A percentile compares a stretch with the other conserved stretches of the same genome.
Conservation (phyloP, 2,797 vertebrate genomes). For the Sylvia borin region DNA sequence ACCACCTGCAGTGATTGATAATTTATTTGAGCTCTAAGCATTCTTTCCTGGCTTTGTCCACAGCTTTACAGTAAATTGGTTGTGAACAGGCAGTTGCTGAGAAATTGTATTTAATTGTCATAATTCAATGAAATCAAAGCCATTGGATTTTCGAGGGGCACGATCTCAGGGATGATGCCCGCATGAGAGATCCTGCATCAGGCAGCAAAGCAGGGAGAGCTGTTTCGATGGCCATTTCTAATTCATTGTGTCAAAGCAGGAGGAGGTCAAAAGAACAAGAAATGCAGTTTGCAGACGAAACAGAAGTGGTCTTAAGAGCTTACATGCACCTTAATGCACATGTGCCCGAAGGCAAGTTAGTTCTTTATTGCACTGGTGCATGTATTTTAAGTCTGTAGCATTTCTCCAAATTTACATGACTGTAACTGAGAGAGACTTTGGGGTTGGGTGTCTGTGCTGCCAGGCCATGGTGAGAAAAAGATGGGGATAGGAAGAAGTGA, state of each 20-base stretch:
- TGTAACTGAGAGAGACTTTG: not conserved
- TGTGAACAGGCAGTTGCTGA: constrained; percentile 37
- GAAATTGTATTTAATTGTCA: constrained; percentile 52
- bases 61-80: constrained; percentile 30
- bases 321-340: constrained; percentile 11
- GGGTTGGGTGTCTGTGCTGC: not conserved
- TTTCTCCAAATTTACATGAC: not conserved
- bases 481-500: not conserved
- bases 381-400: not conserved
- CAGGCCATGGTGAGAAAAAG: not conserved
- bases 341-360: constrained; percentile 20
- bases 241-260: not conserved
- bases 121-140: constrained; percentile 32
- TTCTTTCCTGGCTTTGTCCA: not conserved
- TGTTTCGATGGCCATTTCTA: not conserved
- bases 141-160: not conserved
- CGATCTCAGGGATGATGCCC: not conserved
- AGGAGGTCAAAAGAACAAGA: constrained; percentile 21
- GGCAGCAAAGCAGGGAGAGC: not conserved
- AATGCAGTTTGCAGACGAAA: not conserved
- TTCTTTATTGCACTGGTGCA: not conserved
- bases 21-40: constrained; percentile 17
- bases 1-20: constrained; percentile 9
- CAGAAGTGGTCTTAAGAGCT: constrained; percentile 19
- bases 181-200: not conserved